These are phyloP conservation scores for roundworm (Caenorhabditis elegans) DNA, from an alignment of 1,140 invertebrate genomes.

Conservation along the genomic window WBcel235 BX284602.5:12944001-12944500, in stretches of 20 bases:
- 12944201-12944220: background rate
- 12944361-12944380: conserved; percentile 41
- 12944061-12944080: too few relatives aligned
- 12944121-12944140: too few relatives aligned
- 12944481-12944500: conserved; percentile 26
- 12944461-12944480: background rate
- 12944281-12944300: background rate
- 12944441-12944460: too few relatives aligned
- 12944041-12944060: too few relatives aligned
- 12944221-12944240: conserved; percentile 8
- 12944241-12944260: conserved; percentile 35
- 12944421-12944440: background rate
- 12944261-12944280: conserved; percentile 9
- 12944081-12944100: too few relatives aligned
- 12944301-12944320: background rate
- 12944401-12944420: background rate
- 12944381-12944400: conserved; percentile 27
- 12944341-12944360: conserved; percentile 40
- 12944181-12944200: background rate
- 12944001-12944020: too few relatives aligned
- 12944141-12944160: too few relatives aligned
- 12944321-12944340: conserved; percentile 34
- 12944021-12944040: too few relatives aligned
- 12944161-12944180: too few relatives aligned
- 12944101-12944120: too few relatives aligned